Conservation (phyloP, 2,888 invertebrate species). For the Xanthostigma xanthostigma region DNA sequence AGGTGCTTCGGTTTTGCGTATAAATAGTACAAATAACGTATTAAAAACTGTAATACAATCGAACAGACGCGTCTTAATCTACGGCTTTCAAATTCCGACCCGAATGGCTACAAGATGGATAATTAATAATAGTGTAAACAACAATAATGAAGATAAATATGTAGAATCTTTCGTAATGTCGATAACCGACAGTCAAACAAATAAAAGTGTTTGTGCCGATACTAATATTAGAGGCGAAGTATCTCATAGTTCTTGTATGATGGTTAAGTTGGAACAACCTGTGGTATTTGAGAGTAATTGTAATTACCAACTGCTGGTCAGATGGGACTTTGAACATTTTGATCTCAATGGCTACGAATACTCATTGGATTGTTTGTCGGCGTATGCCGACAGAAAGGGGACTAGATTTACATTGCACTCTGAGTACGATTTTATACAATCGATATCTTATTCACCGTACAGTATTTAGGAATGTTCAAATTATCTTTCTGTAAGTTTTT, state of each 20-base stretch:
- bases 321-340: slow-evolving; percentile 3
- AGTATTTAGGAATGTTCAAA: not conserved
- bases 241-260: slow-evolving; percentile 2
- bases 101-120: slow-evolving; percentile 3
- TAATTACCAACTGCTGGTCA: not conserved
- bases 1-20: slow-evolving; percentile 3
- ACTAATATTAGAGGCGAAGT: slow-evolving; percentile 1
- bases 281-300: slow-evolving; percentile 2
- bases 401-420: slow-evolving; percentile 2
- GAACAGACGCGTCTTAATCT: slow-evolving; percentile 2
- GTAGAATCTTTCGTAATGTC: slow-evolving; percentile 1
- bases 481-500: no score
- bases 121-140: not conserved
- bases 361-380: slow-evolving; percentile 4
- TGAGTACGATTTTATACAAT: slow-evolving; percentile 5
- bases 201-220: not conserved
- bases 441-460: slow-evolving; percentile 6
- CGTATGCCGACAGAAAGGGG: slow-evolving; percentile 3
- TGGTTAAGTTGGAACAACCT: slow-evolving; percentile 2
- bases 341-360: slow-evolving; percentile 5
- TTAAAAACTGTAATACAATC: slow-evolving; percentile 1
- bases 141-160: not conserved
- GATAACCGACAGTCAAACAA: slow-evolving; percentile 1
- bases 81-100: slow-evolving; percentile 3
- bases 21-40: not conserved